Conservation (phyloP, 2,888 invertebrate genomes). For the Clanis bilineata region DNA sequence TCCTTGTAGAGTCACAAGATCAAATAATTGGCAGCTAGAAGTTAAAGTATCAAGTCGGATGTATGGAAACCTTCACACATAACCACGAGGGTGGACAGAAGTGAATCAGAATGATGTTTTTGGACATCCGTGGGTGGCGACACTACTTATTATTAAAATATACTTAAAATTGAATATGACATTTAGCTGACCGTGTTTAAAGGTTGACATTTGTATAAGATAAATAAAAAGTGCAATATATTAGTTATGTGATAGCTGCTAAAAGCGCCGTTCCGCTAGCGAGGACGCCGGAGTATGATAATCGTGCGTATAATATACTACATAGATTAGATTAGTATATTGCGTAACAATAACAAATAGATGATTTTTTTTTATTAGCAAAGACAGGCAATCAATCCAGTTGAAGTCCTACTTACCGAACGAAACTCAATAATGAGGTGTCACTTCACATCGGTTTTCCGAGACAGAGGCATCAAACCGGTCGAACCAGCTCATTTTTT, state of each 20-base stretch:
- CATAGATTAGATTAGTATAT: not conserved
- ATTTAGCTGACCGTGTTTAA: not conserved
- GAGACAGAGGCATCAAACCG: too few species aligned
- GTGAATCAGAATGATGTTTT: not conserved
- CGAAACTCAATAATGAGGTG: too few species aligned
- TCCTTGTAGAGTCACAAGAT: too few species aligned
- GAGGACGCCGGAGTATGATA: not conserved
- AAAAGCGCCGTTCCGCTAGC: not conserved
- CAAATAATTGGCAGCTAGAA: too few species aligned
- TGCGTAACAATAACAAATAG: not conserved
- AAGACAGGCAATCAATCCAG: too few species aligned
- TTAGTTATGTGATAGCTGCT: not conserved
- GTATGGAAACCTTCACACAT: not conserved
- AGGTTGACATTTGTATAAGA: conserved; percentile 1
- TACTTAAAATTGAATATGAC: not conserved
- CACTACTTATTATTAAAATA: not conserved
- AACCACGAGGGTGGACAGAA: not conserved
- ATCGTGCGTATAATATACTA: too few species aligned
- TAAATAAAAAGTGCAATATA: not conserved
- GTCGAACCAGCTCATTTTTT: too few species aligned
- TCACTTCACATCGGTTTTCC: too few species aligned
- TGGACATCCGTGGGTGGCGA: not conserved
- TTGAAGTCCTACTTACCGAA: too few species aligned
- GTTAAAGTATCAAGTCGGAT: not conserved
- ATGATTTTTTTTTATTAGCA: too few species aligned